Conservation (phyloP, 2,113 vertebrate species). For the Anthoscopus minutus region DNA sequence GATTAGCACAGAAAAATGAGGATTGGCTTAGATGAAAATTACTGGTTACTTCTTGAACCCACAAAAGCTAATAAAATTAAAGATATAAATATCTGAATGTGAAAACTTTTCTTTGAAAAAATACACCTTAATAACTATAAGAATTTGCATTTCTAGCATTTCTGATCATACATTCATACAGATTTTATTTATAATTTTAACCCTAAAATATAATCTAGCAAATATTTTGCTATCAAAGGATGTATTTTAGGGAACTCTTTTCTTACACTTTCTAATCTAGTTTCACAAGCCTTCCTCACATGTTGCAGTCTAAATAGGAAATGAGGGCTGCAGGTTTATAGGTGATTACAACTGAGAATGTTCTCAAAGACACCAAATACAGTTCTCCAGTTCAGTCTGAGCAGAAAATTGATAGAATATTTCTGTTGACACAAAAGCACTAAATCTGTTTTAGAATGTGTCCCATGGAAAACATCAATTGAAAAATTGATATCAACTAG, state of each 20-base stretch:
- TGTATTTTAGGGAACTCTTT: not conserved
- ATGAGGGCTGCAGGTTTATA: not conserved
- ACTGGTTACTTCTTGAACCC: not conserved
- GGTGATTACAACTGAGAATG: not conserved
- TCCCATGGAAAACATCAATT: conserved; percentile 41
- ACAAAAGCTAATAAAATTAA: not conserved
- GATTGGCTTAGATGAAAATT: not conserved
- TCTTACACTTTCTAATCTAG: not conserved
- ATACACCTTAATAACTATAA: not conserved
- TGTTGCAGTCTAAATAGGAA: not conserved
- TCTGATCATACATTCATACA: not conserved
- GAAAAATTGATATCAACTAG: conserved; percentile 45
- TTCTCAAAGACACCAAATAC: not conserved
- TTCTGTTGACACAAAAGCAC: conserved; percentile 35
- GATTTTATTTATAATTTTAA: not conserved
- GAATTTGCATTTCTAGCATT: not conserved
- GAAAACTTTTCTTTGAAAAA: not conserved
- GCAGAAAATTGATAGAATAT: conserved; percentile 19
- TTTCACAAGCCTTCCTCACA: not conserved
- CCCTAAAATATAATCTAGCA: not conserved
- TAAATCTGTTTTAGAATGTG: conserved; percentile 26
- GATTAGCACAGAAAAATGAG: not conserved
- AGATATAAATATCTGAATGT: not conserved
- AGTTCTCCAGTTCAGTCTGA: not conserved
- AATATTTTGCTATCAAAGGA: not conserved